Evolutionary conservation across 2,888 invertebrate genomes (phyloP), one percentile per base, ranked within the genome.

Genomic region (Ctenicera cuprea): DNA sequence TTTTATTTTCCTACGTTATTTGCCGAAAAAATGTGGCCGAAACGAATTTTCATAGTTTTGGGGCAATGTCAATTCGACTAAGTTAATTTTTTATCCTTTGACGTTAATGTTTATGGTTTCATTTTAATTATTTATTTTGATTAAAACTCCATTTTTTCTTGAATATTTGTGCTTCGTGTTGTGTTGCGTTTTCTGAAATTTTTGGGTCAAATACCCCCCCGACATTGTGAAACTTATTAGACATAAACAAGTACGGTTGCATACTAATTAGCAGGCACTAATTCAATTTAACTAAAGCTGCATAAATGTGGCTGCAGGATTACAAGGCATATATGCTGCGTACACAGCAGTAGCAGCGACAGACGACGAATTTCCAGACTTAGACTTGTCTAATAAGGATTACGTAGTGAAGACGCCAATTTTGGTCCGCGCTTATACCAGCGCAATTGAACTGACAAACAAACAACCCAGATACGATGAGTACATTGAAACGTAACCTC

Each of bases 251-350:
- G 54, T 8, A 30, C 2, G 20, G 16, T 59, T 59, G 59, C 38
- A 59, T 59, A 50, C 66, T 75, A 76, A 79, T 77, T 76, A 76
- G 71, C 76, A 73, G 65, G 71, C 78, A 76, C 75, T 78, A 79
- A 77, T 78, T 79, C 75, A 74, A 79, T 79, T 59, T 78, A 77
- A 71, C 76, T 43, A 77, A 77, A 77, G 74, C 73, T 74, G 76
- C 73, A 70, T 50, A 54, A 50, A 59, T 66, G 74, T 71, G 71
- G 65, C 45, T 67, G 63, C 61, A 70, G 67, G 45, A 43, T 45
- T 54, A 45, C 14, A 43, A 18, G 14, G 38, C 38, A 59, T 59
- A 38, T 16, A 54, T 54, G 30, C 57, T 54, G 30, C 57, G 57
- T 37, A 18, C 11, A 57, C 38, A 3, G 38, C 33, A n/a, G n/a